These are phyloP conservation scores for Tetropium fuscum DNA, from an alignment of 2,888 invertebrate species.

Conservation along the genomic window DNA sequence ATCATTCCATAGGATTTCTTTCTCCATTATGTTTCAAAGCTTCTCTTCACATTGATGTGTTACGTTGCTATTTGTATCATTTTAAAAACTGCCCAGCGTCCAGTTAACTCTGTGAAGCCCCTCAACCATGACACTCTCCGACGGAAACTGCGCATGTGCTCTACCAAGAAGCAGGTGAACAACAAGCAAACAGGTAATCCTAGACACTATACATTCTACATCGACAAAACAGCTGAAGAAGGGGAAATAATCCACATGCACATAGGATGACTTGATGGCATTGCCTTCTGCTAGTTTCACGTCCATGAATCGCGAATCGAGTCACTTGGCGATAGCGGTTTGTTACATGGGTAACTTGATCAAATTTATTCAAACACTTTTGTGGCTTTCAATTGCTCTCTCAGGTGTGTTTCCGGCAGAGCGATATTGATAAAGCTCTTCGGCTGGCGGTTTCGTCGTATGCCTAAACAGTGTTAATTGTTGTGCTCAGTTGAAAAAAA, in stretches of 20 bases:
- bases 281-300: slow-evolving; percentile 37
- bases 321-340: slow-evolving; percentile 35
- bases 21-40: too few species aligned
- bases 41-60: too few species aligned
- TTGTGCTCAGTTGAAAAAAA: slow-evolving; percentile 14
- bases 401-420: slow-evolving; percentile 20
- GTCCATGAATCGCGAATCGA: slow-evolving; percentile 38
- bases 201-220: slow-evolving; percentile 28
- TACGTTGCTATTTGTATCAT: too few species aligned
- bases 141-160: slow-evolving; percentile 16
- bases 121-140: slow-evolving; percentile 3
- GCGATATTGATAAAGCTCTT: slow-evolving; percentile 18
- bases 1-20: too few species aligned
- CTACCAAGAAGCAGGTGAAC: slow-evolving; percentile 23
- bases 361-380: slow-evolving; percentile 23
- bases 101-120: not conserved
- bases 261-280: slow-evolving; percentile 39
- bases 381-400: slow-evolving; percentile 21
- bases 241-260: slow-evolving; percentile 38
- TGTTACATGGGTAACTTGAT: slow-evolving; percentile 11
- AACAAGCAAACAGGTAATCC: slow-evolving; percentile 26
- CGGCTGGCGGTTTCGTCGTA: too few species aligned
- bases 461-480: slow-evolving; percentile 1
- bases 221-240: slow-evolving; percentile 28
- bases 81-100: not conserved